Base-by-base conservation (phyloP, 1,140 invertebrate genomes). In the Fopius arisanus region DNA sequence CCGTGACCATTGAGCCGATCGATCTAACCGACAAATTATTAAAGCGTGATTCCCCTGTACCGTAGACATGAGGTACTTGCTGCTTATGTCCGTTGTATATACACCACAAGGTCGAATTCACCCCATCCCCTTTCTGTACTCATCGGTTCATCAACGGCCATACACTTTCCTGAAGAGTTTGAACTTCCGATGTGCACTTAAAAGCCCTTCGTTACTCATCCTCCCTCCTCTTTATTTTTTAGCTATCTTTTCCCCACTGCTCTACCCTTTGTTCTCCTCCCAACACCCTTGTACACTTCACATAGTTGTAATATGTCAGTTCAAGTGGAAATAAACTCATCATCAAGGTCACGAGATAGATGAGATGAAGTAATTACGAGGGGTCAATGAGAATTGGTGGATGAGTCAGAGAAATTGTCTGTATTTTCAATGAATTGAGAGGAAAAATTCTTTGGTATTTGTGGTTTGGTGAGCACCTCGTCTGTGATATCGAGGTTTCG, bases 21-120 rank as follows among this genome's bases (percentile, higher is more conserved):
- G 79, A 80, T 80, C 75, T 76, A 16, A 77, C 65, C 67, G 65
- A 77, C 74, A 70, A 80, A 80, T 80, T 80, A 80, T 80, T 79
- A 79, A 80, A 73, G 70, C 10, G 54, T 28, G 54, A 59, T 59
- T 59, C 19, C 54, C 1, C 54, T 59, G 54, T 59, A 26, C 19
- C 12, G 54, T 59, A 19, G 23, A 26, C 54, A 59, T 28, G 9
- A 31, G 21, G 16, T 67, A 23, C 3, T 59, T 59, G 54, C 19
- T 59, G 54, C 54, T 28, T 59, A 59, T 51, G 41, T 31, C 71
- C 41, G 65, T 31, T n/a, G 71, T n/a, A 51, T 21, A 73, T 29
- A 73, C 63, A 73, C 41, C 62, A 21, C 71, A 73, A 73, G 71
- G 71, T 73, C 71, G 31, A 21, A 26, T 9, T 14, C 66, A 10